Evolutionary conservation across 2,888 invertebrate species (phyloP), one percentile per base, ranked within the genome.

Genomic region (Perdita meconis): DNA sequence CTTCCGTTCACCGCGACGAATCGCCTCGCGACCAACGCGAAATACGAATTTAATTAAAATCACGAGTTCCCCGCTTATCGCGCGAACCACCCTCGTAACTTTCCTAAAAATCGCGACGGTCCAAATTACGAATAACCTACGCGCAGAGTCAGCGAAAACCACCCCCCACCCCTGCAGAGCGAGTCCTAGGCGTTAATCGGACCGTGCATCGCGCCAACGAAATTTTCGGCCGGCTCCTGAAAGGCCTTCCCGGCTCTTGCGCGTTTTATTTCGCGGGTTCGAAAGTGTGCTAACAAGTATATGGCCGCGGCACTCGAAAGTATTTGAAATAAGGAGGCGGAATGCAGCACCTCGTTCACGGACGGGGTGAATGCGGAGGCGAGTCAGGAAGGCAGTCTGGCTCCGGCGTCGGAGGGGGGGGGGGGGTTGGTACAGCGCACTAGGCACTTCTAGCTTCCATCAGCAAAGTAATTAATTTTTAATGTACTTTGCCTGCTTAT

Each of bases 401-500:
- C 55, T 66, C 22, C 44, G 24, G 51, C 51, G 66, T 8, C n/a
- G 50, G 50, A 13, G 60, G 64, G 67, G 57, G 22, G 68, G 61
- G 26, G 80, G 79, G 81, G 83, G 79, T 82, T n/a, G n/a, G 84
- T 67, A 71, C 65, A 74, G 84, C 78, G 84, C 79, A 81, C 90
- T 90, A 90, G 90, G 89, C 87, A 89, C 91, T 91, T 90, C 92
- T 91, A 91, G 90, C 89, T 91, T 91, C 91, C 92, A 92, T 92
- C 92, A 92, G 90, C 90, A 88, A 89, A 91, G 92, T 92, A 92
- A 92, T 92, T 92, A 92, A 92, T 92, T 92, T 92, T 92, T 92
- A 92, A 92, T 92, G 91, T 91, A 92, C 91, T 92, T 92, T 92
- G 89, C 91, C 90, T 89, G 92, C 91, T 92, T 91, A 91, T 92